Evolutionary conservation across 1,140 invertebrate species (phyloP).

Genomic region (Ips typographus): DNA sequence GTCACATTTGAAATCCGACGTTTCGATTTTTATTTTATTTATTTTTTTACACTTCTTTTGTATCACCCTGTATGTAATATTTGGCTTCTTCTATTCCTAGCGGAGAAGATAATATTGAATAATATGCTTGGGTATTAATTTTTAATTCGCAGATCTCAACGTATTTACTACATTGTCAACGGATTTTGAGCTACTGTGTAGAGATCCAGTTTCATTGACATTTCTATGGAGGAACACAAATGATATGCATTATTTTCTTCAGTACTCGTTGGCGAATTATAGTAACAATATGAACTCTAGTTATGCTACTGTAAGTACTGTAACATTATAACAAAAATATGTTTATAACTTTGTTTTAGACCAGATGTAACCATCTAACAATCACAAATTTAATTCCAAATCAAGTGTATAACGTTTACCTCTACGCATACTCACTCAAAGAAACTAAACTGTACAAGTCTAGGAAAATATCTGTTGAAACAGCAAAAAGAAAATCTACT

Average conservation of each 20-base stretch:
- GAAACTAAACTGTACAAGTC: background rate
- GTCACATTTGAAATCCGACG: too few species aligned
- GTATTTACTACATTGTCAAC: background rate
- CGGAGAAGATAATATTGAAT: background rate
- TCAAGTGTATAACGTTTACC: background rate
- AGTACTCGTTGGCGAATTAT: background rate
- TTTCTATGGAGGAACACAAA: background rate
- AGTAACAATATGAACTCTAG: background rate
- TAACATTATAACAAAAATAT: background rate
- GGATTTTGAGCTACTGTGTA: background rate
- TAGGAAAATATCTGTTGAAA: background rate
- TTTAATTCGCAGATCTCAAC: background rate
- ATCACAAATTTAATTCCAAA: conserved; percentile 1
- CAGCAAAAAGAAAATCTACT: background rate
- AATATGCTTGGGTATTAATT: background rate
- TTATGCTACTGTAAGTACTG: background rate
- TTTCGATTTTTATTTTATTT: background rate
- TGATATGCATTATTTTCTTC: background rate
- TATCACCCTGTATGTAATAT: background rate
- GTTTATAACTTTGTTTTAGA: conserved; percentile 12
- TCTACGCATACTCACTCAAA: background rate
- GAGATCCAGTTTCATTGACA: background rate
- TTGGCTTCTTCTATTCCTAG: background rate
- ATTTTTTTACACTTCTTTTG: background rate
- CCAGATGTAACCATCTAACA: conserved; percentile 10